A percentile compares a stretch with the other conserved stretches of the same genome.
Conservation (phyloP, 2,113 vertebrate species). For the Ceyx melanurus region DNA sequence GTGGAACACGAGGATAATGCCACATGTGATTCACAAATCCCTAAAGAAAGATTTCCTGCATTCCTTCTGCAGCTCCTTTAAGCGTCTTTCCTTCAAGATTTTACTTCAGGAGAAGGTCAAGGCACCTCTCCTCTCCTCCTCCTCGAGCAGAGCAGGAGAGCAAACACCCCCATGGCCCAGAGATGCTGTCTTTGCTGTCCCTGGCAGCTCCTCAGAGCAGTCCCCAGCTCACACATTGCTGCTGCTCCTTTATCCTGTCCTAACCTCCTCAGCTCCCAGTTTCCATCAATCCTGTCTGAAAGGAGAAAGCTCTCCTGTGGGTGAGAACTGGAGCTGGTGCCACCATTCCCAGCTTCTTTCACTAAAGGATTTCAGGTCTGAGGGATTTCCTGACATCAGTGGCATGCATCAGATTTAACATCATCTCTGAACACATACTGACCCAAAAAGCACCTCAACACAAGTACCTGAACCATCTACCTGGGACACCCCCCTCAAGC, state of each 20-base stretch:
- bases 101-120: slow-evolving; percentile 2
- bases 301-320: neutral
- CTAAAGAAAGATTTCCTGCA: slow-evolving; percentile 12
- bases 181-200: neutral
- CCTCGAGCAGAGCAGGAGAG: neutral
- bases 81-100: slow-evolving; percentile 23
- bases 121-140: neutral
- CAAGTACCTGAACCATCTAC: neutral
- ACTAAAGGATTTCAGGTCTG: neutral
- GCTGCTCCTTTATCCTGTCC: neutral
- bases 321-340: neutral
- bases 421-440: neutral
- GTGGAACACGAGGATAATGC: neutral
- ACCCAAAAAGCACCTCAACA: neutral
- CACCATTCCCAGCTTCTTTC: neutral
- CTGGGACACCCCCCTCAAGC: neutral
- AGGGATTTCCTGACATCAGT: neutral
- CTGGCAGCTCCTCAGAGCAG: neutral
- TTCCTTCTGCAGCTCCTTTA: slow-evolving; percentile 27
- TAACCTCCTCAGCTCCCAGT: neutral
- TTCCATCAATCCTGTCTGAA: neutral
- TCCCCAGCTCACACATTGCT: neutral
- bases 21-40: slow-evolving; percentile 10
- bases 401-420: neutral
- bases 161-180: neutral